A percentile compares a stretch with the other conserved stretches of the same genome.
These are phyloP conservation scores for Cinclus cinclus DNA, from an alignment of 2,113 vertebrate species.

Conservation along the genomic window DNA sequence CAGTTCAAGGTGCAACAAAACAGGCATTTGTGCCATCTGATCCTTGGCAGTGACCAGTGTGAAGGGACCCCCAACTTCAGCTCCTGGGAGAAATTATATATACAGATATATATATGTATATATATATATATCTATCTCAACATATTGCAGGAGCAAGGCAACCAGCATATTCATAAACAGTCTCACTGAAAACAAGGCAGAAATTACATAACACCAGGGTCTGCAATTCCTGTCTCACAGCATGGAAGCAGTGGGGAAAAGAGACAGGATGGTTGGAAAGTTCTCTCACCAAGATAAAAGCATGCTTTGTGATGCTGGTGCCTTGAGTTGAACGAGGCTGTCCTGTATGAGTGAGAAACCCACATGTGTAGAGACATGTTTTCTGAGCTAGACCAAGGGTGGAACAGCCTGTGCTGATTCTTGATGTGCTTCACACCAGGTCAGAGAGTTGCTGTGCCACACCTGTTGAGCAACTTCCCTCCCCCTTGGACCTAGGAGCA, in stretches of 20 bases:
- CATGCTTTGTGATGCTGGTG: neutral
- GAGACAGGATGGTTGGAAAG: neutral
- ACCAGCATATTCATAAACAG: neutral
- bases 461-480: neutral
- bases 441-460: neutral
- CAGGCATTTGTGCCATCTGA: neutral
- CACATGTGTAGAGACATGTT: fast-evolving
- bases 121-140: neutral
- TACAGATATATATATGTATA: too few species aligned
- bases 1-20: neutral
- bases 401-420: neutral
- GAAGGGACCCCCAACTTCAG: neutral
- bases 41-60: neutral
- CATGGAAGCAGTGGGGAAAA: neutral
- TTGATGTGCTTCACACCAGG: neutral
- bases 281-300: neutral
- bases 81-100: neutral
- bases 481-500: neutral
- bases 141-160: neutral
- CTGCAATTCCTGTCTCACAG: neutral
- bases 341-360: neutral
- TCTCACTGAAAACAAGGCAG: neutral
- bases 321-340: neutral
- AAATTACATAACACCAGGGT: neutral
- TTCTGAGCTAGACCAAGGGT: neutral